Evolutionary conservation across 2,888 invertebrate species (phyloP).

Genomic region (Podotricha telesiphe): DNA sequence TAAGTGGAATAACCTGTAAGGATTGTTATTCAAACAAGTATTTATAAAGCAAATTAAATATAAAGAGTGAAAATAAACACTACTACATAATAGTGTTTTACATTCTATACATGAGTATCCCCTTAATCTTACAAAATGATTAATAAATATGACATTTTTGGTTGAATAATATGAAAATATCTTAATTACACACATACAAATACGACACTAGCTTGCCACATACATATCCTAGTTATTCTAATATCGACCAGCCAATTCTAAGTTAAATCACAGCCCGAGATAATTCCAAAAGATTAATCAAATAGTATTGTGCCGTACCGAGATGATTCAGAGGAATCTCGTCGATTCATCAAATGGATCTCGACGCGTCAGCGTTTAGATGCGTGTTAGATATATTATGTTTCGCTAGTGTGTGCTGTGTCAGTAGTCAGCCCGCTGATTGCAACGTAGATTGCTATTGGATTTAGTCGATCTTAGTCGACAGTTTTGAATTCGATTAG

Average conservation of each 20-base stretch:
- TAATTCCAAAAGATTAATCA: conserved; percentile 50
- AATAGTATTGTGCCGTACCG: conserved; percentile 35
- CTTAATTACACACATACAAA: no score
- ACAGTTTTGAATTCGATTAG: background rate
- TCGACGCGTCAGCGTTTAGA: conserved; percentile 41
- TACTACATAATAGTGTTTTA: no score
- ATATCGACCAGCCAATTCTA: conserved; percentile 17
- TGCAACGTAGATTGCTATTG: conserved; percentile 32
- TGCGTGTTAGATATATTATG: conserved; percentile 36
- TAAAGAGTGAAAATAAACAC: no score
- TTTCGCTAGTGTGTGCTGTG: conserved; percentile 30
- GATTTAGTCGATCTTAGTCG: conserved; percentile 23
- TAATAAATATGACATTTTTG: no score
- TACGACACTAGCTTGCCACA: no score
- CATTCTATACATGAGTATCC: no score
- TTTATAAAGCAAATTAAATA: no score
- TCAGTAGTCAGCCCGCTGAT: conserved; percentile 33
- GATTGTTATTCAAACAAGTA: no score
- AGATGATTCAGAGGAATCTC: conserved; percentile 42
- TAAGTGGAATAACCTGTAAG: no score
- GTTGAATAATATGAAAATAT: no score
- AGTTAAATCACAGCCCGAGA: conserved; percentile 42
- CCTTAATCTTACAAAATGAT: no score
- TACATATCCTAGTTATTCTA: background rate
- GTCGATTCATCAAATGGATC: conserved; percentile 44